These are phyloP conservation scores for Melitaea cinxia DNA, from an alignment of 1,140 invertebrate genomes.

Conservation along the genomic window DNA sequence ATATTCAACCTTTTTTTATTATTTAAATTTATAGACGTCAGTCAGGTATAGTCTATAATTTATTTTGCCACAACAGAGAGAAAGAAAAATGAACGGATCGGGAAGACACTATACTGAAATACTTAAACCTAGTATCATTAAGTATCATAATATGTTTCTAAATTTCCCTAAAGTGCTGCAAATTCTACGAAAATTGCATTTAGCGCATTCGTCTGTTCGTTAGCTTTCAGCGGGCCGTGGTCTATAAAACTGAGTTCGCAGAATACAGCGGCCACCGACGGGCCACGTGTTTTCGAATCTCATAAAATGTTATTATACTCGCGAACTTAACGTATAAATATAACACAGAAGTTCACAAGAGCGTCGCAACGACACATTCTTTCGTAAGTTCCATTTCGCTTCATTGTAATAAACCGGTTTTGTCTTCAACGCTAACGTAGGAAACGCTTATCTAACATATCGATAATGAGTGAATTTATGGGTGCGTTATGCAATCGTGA, in stretches of 20 bases:
- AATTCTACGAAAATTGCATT: conserved; percentile 64
- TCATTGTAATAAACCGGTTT: not conserved
- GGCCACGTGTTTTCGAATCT: conserved; percentile 61
- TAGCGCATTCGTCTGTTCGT: conserved; percentile 58
- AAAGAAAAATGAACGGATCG: conserved; percentile 33
- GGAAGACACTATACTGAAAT: conserved; percentile 40
- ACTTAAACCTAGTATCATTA: conserved; percentile 48
- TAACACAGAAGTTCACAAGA: conserved; percentile 12
- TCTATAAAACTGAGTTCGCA: conserved; percentile 71
- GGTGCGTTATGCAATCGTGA: conserved; percentile 2
- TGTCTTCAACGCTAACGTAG: not conserved
- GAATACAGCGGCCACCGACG: conserved; percentile 61
- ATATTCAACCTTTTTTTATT: no score
- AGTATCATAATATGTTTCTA: conserved; percentile 21
- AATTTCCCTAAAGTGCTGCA: conserved; percentile 1
- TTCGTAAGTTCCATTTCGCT: not conserved
- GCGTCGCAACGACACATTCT: not conserved
- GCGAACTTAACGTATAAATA: conserved; percentile 30
- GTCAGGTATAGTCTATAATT: not conserved
- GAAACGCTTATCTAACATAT: not conserved
- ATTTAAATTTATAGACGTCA: no score
- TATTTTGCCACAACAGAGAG: no score
- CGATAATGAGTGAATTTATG: conserved; percentile 1
- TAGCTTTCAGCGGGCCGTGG: conserved; percentile 70
- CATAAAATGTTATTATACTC: conserved; percentile 59